phyloP scores from a whole-genome alignment of 2,888 invertebrate species.

The Parnassius smintheus region DNA sequence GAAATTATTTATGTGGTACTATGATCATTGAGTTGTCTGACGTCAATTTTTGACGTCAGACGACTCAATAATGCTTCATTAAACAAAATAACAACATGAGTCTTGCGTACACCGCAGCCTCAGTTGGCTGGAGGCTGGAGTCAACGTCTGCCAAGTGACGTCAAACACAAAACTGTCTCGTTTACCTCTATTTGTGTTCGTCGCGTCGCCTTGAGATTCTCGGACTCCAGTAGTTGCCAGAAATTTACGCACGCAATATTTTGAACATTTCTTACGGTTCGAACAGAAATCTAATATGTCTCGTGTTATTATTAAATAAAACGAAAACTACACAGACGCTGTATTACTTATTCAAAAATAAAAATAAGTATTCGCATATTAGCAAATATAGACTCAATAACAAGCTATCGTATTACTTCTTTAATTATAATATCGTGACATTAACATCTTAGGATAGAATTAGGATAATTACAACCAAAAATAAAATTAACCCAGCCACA shows the following conservation, averaged over 20 bases:
- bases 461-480: too few species aligned
- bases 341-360: too few species aligned
- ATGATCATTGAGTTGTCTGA: not conserved
- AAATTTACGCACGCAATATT: constrained; percentile 1
- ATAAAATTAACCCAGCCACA: too few species aligned
- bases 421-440: too few species aligned
- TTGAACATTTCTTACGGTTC: not conserved
- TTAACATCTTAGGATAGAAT: too few species aligned
- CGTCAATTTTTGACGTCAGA: constrained; percentile 6
- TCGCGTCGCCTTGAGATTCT: constrained; percentile 27
- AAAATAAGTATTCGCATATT: too few species aligned
- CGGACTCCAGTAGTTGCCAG: constrained; percentile 24
- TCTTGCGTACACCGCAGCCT: constrained; percentile 4
- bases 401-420: too few species aligned
- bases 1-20: not conserved
- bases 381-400: too few species aligned
- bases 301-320: not conserved
- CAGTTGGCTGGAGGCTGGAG: constrained; percentile 10
- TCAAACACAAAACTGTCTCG: constrained; percentile 30
- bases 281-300: not conserved
- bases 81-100: not conserved
- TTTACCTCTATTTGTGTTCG: constrained; percentile 31
- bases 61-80: constrained; percentile 1
- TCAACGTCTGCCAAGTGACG: constrained; percentile 34
- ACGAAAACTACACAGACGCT: not conserved